Conservation (phyloP, 2,888 invertebrate genomes). For the Frankliniella intonsa region DNA sequence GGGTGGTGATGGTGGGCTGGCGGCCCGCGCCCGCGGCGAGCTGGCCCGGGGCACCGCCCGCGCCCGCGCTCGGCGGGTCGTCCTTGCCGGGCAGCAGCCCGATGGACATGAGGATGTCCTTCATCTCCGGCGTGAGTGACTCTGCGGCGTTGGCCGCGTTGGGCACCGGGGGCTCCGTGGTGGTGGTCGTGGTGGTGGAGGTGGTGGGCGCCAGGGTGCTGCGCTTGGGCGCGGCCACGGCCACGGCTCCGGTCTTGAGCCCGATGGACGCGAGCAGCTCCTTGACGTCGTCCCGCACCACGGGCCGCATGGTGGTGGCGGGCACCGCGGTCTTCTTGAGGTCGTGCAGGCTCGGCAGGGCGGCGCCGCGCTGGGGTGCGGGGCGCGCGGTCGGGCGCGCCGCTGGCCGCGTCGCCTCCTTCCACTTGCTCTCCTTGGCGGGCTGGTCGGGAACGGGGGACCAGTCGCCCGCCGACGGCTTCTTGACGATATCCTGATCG, state of each 20-base stretch:
- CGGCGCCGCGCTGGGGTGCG: slow-evolving; percentile 30
- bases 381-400: slow-evolving; percentile 32
- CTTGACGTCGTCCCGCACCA: slow-evolving; percentile 45
- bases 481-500: slow-evolving; percentile 12
- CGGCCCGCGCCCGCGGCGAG: background rate
- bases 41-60: background rate
- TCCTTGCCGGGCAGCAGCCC: slow-evolving; percentile 43
- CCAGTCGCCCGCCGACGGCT: slow-evolving; percentile 32
- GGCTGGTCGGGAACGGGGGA: slow-evolving; percentile 33
- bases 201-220: slow-evolving; percentile 32
- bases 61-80: background rate
- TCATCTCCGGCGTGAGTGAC: slow-evolving; percentile 42
- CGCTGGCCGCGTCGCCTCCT: slow-evolving; percentile 29
- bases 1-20: slow-evolving; percentile 30
- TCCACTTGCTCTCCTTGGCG: background rate
- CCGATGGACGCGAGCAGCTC: slow-evolving; percentile 49
- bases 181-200: slow-evolving; percentile 37
- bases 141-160: slow-evolving; percentile 39
- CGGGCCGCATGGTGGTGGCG: slow-evolving; percentile 39
- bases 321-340: slow-evolving; percentile 32
- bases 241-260: slow-evolving; percentile 41
- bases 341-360: slow-evolving; percentile 38
- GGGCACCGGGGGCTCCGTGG: slow-evolving; percentile 32
- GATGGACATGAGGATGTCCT: slow-evolving; percentile 48
- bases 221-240: slow-evolving; percentile 34